Conservation (phyloP, 2,113 vertebrate species). For the Heliornis fulica region DNA sequence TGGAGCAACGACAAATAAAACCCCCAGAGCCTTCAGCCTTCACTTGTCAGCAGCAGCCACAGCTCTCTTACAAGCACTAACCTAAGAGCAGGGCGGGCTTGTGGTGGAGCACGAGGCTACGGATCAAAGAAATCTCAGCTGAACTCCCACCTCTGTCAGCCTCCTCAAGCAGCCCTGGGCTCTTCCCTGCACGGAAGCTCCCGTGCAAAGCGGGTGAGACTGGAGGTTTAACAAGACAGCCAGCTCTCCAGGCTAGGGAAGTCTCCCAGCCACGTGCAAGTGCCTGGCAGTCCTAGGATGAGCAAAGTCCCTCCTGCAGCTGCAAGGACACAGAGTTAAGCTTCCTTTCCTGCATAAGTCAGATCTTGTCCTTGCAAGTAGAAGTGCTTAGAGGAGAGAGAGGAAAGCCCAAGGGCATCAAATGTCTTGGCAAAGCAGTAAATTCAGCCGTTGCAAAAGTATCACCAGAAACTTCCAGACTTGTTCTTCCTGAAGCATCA, state of each 20-base stretch:
- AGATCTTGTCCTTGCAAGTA: not conserved
- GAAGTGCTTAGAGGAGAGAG: not conserved
- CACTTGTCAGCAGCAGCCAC: not conserved
- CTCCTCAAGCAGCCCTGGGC: not conserved
- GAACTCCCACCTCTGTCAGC: not conserved
- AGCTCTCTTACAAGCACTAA: not conserved
- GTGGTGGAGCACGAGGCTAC: not conserved
- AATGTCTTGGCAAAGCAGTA: no score
- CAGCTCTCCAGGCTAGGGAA: not conserved
- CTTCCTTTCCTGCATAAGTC: not conserved
- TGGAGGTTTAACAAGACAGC: not conserved
- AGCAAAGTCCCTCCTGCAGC: not conserved
- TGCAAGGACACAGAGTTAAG: not conserved
- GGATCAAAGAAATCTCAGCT: not conserved
- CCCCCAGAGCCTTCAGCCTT: not conserved
- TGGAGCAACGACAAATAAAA: not conserved
- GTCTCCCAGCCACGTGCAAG: accelerated
- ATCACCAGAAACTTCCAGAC: no score
- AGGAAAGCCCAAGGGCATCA: no score
- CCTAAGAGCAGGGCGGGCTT: not conserved
- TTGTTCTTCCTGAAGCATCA: no score
- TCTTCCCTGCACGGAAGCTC: not conserved
- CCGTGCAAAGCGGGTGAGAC: not conserved
- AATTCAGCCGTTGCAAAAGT: no score
- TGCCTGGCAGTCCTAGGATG: not conserved